A percentile compares a stretch with the other conserved stretches of the same genome.
phyloP scores from a whole-genome alignment of 1,140 invertebrate genomes.

The Achatina immaculata region DNA sequence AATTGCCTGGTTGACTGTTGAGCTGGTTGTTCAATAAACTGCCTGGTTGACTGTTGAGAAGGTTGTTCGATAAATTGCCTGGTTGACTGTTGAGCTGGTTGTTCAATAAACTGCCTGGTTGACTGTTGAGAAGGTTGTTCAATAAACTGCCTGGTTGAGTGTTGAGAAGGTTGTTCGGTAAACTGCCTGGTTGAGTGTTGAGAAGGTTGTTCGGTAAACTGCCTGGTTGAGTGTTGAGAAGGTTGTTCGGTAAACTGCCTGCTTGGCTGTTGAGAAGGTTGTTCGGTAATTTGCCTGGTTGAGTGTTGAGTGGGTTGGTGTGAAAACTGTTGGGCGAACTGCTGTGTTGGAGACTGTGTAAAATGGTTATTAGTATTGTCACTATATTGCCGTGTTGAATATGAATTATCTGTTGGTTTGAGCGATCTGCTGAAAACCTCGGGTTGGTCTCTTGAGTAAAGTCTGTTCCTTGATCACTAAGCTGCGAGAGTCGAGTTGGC shows the following conservation, averaged over 20 bases:
- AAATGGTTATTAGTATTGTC: too few species aligned
- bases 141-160: not conserved
- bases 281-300: not conserved
- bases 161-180: not conserved
- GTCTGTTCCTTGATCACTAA: too few species aligned
- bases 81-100: not conserved
- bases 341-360: too few species aligned
- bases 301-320: not conserved
- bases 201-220: not conserved
- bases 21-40: not conserved
- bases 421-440: too few species aligned
- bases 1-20: not conserved
- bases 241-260: not conserved
- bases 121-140: too few species aligned
- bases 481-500: too few species aligned
- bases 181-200: not conserved
- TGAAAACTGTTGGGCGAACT: too few species aligned
- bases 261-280: not conserved
- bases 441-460: too few species aligned
- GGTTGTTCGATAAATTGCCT: too few species aligned
- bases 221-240: not conserved
- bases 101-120: not conserved
- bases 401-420: too few species aligned
- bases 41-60: not conserved
- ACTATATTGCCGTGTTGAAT: too few species aligned